Conservation (phyloP, 2,113 vertebrate genomes). For the Callipepla squamata region DNA sequence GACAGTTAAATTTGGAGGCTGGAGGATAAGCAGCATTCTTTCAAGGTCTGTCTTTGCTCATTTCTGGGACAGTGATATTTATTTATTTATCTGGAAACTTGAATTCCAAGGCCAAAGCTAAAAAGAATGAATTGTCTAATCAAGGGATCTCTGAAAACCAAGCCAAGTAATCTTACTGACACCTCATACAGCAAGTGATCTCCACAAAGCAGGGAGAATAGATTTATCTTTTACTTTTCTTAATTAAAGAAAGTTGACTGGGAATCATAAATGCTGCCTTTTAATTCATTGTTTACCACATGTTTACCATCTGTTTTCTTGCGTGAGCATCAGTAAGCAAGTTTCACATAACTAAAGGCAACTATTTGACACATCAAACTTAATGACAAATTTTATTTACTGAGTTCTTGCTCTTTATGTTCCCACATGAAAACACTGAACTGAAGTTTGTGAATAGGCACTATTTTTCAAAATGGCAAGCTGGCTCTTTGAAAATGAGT, state of each 20-base stretch:
- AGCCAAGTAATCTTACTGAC: neutral
- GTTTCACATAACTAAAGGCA: neutral
- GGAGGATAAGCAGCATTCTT: neutral
- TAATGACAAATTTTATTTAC: neutral
- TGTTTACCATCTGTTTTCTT: neutral
- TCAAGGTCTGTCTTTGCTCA: neutral
- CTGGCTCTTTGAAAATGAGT: neutral
- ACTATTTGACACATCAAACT: neutral
- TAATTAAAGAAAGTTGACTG: neutral
- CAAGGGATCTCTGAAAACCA: neutral
- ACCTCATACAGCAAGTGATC: neutral
- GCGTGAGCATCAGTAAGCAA: neutral
- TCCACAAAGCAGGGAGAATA: neutral
- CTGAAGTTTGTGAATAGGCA: neutral
- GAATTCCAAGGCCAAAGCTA: neutral
- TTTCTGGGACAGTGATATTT: neutral
- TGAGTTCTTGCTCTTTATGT: neutral
- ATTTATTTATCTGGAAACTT: neutral
- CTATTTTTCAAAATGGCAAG: neutral
- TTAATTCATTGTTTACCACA: neutral
- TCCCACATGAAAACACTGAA: neutral
- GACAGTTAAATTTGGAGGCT: neutral
- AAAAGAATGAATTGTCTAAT: neutral
- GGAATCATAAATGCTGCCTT: neutral
- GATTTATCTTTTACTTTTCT: neutral